These are phyloP conservation scores for Phymanthus crucifer DNA, from an alignment of 92 coral and sea anemone genomes.

Conservation along the genomic window DNA sequence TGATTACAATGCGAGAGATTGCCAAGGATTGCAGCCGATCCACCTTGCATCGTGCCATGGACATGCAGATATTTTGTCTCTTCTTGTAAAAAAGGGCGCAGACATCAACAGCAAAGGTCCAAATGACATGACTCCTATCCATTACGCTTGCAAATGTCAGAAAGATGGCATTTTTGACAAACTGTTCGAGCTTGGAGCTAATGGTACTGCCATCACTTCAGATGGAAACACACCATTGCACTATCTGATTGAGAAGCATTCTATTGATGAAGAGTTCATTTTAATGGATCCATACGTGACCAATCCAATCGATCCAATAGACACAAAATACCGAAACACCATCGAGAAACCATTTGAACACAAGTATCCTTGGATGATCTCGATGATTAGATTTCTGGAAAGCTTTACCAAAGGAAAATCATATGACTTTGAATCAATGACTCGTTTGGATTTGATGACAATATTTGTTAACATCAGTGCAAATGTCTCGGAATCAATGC, in stretches of 20 bases:
- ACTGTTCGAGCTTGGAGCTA: conserved; percentile 32
- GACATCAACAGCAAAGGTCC: conserved; percentile 38
- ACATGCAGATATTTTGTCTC: conserved; percentile 26
- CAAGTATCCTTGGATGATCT: conserved; percentile 8
- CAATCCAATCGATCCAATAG: conserved; percentile 24
- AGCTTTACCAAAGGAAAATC: neutral
- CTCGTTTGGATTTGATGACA: neutral
- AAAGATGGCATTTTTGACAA: neutral
- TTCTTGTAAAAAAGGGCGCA: conserved; percentile 23
- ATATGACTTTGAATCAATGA: neutral
- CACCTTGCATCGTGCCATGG: conserved; percentile 73
- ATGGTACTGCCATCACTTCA: neutral
- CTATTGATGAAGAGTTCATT: neutral
- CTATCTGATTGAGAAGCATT: neutral
- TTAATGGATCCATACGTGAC: conserved; percentile 24
- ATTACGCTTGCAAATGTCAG: conserved; percentile 22
- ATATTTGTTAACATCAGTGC: neutral
- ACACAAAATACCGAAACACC: neutral
- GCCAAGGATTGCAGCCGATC: conserved; percentile 53
- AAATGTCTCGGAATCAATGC: conserved; percentile 1
- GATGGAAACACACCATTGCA: conserved; percentile 10
- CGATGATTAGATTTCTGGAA: neutral
- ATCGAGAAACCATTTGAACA: neutral
- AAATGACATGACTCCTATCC: conserved; percentile 25
- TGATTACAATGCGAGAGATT: conserved; percentile 28